A percentile compares a stretch with the other conserved stretches of the same genome.
Conservation (phyloP, 2,113 vertebrate species). For the Vulpes vulpes region DNA sequence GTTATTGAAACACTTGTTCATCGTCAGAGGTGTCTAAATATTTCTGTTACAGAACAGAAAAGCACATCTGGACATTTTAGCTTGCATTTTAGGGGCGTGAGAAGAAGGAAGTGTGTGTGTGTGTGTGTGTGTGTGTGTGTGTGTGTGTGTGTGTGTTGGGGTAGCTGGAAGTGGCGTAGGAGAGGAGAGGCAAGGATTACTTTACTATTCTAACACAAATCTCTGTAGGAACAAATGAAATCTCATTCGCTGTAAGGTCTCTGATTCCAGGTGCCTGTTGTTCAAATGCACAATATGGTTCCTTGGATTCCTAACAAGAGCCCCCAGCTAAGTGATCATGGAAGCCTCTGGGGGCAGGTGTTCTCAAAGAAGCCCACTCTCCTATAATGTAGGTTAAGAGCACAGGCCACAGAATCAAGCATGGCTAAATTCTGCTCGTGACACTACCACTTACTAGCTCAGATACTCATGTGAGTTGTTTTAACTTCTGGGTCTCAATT, state of each 20-base stretch:
- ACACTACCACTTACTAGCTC: background rate
- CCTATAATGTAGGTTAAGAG: background rate
- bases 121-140: background rate
- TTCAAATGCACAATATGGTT: background rate
- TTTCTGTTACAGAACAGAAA: background rate
- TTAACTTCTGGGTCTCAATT: background rate
- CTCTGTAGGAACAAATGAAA: background rate
- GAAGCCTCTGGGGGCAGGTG: background rate
- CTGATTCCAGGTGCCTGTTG: background rate
- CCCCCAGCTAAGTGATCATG: background rate
- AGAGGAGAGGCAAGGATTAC: background rate
- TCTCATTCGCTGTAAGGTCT: background rate
- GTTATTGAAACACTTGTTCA: background rate
- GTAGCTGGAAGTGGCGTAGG: too few species aligned
- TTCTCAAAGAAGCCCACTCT: background rate
- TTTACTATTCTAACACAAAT: background rate
- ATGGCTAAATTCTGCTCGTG: background rate
- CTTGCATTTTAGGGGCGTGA: background rate
- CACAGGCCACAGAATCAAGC: background rate
- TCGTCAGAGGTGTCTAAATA: background rate
- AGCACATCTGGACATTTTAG: background rate
- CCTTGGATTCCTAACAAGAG: background rate
- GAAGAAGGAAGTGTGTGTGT: background rate
- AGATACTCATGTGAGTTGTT: background rate
- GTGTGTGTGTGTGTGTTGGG: too few species aligned